These are phyloP conservation scores for Ianthella basta DNA, from an alignment of 37 sponge, comb jelly and placozoan genomes.

Conservation along the genomic window DNA sequence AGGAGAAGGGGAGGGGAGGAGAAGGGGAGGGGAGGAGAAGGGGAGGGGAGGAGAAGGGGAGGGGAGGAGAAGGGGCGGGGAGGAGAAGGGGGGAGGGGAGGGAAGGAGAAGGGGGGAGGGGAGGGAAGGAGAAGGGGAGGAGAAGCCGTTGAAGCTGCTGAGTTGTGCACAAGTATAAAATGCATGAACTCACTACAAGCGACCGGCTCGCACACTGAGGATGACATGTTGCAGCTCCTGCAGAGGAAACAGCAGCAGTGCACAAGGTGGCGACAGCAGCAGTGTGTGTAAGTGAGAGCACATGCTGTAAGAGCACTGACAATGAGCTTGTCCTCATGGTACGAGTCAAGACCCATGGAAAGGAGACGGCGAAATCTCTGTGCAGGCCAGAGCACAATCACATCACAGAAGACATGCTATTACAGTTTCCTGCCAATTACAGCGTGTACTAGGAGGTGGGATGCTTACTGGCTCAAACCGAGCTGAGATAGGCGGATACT, in stretches of 20 bases:
- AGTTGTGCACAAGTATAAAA: background rate
- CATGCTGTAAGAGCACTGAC: constrained; percentile 26
- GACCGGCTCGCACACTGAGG: background rate
- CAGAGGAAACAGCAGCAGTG: background rate
- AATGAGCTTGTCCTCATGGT: constrained; percentile 63
- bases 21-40: background rate
- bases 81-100: too few relatives aligned
- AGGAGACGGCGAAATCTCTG: constrained; percentile 57
- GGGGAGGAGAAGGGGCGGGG: too few relatives aligned
- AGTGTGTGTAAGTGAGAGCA: background rate
- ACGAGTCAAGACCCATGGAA: constrained; percentile 61
- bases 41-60: too few relatives aligned
- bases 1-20: constrained; percentile 19
- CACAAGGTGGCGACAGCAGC: too few relatives aligned
- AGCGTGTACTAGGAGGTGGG: background rate
- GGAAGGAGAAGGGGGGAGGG: too few relatives aligned
- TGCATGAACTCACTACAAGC: constrained; percentile 2
- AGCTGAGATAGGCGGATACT: constrained; percentile 1
- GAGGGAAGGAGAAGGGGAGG: too few relatives aligned
- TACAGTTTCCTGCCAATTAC: background rate
- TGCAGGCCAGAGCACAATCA: too few relatives aligned
- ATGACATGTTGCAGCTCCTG: constrained; percentile 14
- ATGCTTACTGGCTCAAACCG: constrained; percentile 5
- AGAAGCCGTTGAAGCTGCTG: background rate
- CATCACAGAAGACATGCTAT: too few relatives aligned